Base-by-base conservation (phyloP, 2,888 invertebrate genomes). In the Dugesia japonica region DNA sequence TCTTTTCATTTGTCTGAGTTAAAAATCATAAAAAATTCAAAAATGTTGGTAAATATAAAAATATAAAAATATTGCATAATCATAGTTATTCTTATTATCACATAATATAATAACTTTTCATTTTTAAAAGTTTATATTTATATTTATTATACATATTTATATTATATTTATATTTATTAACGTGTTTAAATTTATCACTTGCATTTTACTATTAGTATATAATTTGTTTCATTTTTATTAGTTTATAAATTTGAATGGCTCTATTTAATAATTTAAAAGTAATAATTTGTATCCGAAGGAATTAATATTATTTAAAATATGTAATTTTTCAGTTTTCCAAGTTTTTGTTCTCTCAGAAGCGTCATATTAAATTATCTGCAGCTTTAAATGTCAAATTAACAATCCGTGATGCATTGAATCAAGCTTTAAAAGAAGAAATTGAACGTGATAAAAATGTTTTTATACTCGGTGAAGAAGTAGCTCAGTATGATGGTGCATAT, bases 401-500 rank as follows among this genome's bases (percentile, higher is more conserved):
- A 1, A 93, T 95, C 0, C 88, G 98, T 83, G 98, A 98, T 89
- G 97, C 97, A 77, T 86, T 98, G 76, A 97, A 97, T 86, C 88
- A 90, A 78, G 98, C 97, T 0, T 87, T 98, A 83, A 95, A 97
- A 84, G 97, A 98, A 83, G 98, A 98, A 87, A 90, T 98, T 89
- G 89, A 90, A 81, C 88, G 90, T 78, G 97, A 98, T 84, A 92
- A 94, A 27, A 83, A 82, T 73, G 85, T 85, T 4, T 94, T 94
- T 84, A 83, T 94, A 71, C 82, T 95, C 79, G 98, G 97, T 56
- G 97, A 98, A 85, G 98, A 98, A 87, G 97, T 98, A 0, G 97
- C 95, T n/a, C 89, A 91, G 85, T 97, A 95, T 83, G 95, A 97
- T 83, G 97, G 97, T 79, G 94, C 95, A 73, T 97, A 97, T 84